Evolutionary conservation across 2,888 invertebrate genomes (phyloP).

Genomic region (Luffia ferchaultella): DNA sequence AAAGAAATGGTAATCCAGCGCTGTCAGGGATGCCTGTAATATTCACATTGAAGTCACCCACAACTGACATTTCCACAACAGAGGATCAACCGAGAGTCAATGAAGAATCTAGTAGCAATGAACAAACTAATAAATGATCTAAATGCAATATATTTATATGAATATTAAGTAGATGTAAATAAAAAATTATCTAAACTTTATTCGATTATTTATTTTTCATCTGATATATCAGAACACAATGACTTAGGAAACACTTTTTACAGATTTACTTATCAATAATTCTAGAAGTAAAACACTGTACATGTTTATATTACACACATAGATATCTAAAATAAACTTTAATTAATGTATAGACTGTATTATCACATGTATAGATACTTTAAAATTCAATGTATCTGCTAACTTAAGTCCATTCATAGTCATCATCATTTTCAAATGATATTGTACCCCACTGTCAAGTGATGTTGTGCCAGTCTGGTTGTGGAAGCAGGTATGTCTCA

Average conservation of each 20-base stretch:
- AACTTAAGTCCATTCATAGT: conserved; percentile 56
- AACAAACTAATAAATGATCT: neutral
- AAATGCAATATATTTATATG: conserved; percentile 3
- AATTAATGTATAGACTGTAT: no score
- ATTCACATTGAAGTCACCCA: conserved; percentile 78
- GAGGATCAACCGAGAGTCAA: conserved; percentile 30
- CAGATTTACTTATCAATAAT: no score
- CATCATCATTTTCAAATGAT: conserved; percentile 52
- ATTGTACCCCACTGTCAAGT: conserved; percentile 63
- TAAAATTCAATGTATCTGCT: conserved; percentile 5
- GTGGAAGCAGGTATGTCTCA: conserved; percentile 81
- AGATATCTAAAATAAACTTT: no score
- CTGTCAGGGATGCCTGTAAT: conserved; percentile 82
- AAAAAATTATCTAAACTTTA: no score
- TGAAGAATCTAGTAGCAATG: neutral
- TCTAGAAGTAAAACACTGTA: no score
- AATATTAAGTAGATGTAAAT: no score
- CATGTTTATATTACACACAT: no score
- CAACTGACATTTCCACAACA: conserved; percentile 41
- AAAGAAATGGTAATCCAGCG: conserved; percentile 76
- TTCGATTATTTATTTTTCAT: no score
- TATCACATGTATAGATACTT: no score
- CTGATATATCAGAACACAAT: no score
- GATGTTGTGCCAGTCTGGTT: conserved; percentile 77
- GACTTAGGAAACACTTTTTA: no score